phyloP scores from a whole-genome alignment of 2,888 invertebrate species.

The Dyspetes luteomarginatus region DNA sequence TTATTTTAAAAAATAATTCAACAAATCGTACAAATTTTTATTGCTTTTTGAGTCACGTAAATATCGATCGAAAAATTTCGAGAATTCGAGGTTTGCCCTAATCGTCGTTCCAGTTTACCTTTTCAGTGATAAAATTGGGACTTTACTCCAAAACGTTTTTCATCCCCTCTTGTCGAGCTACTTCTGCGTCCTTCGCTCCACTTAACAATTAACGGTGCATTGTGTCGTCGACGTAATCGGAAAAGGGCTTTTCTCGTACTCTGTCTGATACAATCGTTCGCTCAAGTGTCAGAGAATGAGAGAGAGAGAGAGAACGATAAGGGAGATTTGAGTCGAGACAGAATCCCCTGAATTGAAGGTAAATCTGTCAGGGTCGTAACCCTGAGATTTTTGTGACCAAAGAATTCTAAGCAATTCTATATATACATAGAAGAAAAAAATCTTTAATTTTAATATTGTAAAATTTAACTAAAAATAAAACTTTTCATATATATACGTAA shows the following conservation, averaged over 20 bases:
- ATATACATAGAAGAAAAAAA: no score
- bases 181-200: constrained; percentile 34
- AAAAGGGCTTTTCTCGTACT: constrained; percentile 45
- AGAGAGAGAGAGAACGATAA: constrained; percentile 3
- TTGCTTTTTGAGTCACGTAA: no score
- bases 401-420: not conserved
- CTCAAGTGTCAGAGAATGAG: not conserved
- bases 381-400: constrained; percentile 44
- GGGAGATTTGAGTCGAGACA: constrained; percentile 32
- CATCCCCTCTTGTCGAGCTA: not conserved
- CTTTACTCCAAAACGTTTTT: constrained; percentile 38
- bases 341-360: constrained; percentile 39
- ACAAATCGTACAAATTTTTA: no score
- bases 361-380: constrained; percentile 64
- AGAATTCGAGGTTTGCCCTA: constrained; percentile 29
- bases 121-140: constrained; percentile 53
- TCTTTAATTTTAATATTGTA: not conserved
- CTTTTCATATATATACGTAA: no score
- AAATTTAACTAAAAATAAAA: not conserved
- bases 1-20: not conserved
- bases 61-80: constrained; percentile 3
- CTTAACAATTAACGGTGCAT: constrained; percentile 73
- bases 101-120: constrained; percentile 40
- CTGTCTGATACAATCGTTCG: constrained; percentile 30
- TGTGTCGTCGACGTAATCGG: constrained; percentile 70